A percentile compares a stretch with the other conserved stretches of the same genome.
Conservation (phyloP, 2,113 vertebrate species). For the Zapornia atra region DNA sequence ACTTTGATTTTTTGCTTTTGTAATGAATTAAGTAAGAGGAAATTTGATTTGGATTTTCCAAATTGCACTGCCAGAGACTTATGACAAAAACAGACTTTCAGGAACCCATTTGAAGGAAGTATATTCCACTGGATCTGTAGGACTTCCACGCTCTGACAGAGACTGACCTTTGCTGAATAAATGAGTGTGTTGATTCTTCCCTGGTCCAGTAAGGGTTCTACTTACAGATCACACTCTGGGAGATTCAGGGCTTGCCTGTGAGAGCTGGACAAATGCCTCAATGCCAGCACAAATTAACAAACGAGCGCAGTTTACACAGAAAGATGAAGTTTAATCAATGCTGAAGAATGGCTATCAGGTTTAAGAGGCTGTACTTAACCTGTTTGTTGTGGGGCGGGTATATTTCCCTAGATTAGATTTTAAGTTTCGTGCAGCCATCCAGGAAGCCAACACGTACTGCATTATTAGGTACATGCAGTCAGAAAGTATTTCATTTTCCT, state of each 20-base stretch:
- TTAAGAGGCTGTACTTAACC: background rate
- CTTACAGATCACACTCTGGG: background rate
- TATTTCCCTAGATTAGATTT: background rate
- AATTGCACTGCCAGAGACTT: constrained; percentile 50
- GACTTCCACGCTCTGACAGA: background rate
- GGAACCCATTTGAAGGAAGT: constrained; percentile 17
- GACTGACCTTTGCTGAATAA: background rate
- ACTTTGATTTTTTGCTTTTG: constrained; percentile 37
- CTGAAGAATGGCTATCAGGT: background rate
- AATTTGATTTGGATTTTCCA: constrained; percentile 73
- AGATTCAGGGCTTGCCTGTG: background rate
- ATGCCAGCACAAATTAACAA: background rate
- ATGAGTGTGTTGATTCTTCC: background rate
- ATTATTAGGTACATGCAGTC: background rate
- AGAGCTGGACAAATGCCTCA: background rate
- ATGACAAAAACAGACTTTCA: constrained; percentile 48
- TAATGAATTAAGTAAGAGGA: constrained; percentile 61
- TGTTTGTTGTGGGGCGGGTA: background rate
- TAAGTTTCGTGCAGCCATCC: background rate
- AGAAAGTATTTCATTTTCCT: background rate
- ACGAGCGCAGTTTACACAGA: background rate
- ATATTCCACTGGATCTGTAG: background rate
- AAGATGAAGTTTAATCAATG: background rate
- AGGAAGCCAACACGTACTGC: background rate
- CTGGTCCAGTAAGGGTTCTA: background rate